Percentiles rank a stretch among this genome's conserved stretches.
phyloP scores from a whole-genome alignment of 2,888 invertebrate genomes.

The Tetrapedia diversipes region DNA sequence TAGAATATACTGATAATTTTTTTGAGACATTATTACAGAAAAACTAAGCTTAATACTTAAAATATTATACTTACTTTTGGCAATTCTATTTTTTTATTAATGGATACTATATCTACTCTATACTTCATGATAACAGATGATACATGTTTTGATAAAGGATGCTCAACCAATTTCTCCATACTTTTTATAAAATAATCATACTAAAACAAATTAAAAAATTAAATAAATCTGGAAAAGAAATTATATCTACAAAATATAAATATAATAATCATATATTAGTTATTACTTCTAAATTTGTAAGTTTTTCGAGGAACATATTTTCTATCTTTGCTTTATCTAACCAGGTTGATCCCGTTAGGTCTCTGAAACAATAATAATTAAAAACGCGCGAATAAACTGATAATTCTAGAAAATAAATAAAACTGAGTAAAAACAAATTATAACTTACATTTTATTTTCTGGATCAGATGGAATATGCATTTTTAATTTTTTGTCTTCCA shows the following conservation, averaged over 20 bases:
- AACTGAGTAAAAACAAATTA: constrained; percentile 42
- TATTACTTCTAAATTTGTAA: constrained; percentile 86
- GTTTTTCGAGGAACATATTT: constrained; percentile 86
- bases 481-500: constrained; percentile 88
- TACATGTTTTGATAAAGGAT: constrained; percentile 88
- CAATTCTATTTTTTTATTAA: constrained; percentile 86
- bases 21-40: background rate
- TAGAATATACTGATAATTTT: constrained; percentile 6
- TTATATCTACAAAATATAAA: constrained; percentile 30
- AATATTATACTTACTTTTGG: constrained; percentile 83
- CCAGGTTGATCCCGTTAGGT: constrained; percentile 86
- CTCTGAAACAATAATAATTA: constrained; percentile 80
- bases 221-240: background rate
- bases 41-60: background rate
- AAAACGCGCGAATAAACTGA: too few species aligned
- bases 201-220: constrained; percentile 74
- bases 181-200: constrained; percentile 89
- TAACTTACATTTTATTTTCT: constrained; percentile 85
- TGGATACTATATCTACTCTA: constrained; percentile 85
- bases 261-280: constrained; percentile 50
- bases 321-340: constrained; percentile 88
- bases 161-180: constrained; percentile 88
- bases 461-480: constrained; percentile 86
- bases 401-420: constrained; percentile 4
- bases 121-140: constrained; percentile 90